phyloP scores from a whole-genome alignment of 2,888 invertebrate species.

The Mythimna loreyi region DNA sequence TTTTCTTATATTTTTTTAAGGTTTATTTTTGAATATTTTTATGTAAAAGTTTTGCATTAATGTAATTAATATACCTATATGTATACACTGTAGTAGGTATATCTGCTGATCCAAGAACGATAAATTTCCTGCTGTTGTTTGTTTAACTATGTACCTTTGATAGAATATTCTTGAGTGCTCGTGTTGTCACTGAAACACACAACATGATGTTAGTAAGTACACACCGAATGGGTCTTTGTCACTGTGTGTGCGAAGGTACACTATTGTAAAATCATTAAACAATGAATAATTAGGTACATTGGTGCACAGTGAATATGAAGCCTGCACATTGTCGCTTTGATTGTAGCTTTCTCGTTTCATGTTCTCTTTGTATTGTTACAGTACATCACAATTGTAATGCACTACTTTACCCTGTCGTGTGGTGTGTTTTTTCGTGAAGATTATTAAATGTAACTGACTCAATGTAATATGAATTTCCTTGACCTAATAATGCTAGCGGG shows the following conservation, averaged over 20 bases:
- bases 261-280: neutral
- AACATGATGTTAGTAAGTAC: neutral
- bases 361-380: neutral
- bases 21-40: conserved; percentile 16
- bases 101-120: neutral
- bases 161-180: neutral
- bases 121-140: neutral
- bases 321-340: conserved; percentile 20
- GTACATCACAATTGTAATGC: neutral
- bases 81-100: neutral
- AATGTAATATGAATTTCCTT: neutral
- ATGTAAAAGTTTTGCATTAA: neutral
- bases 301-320: neutral
- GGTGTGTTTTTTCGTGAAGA: conserved; percentile 13
- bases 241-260: conserved; percentile 2
- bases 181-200: neutral
- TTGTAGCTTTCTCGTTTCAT: neutral
- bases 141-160: neutral
- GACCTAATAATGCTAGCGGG: neutral
- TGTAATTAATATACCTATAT: neutral
- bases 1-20: neutral
- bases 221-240: neutral
- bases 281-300: conserved; percentile 6
- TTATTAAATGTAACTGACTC: neutral
- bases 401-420: neutral